Conservation (phyloP, 2,888 invertebrate species). For the Caenorhabditis virilis region DNA sequence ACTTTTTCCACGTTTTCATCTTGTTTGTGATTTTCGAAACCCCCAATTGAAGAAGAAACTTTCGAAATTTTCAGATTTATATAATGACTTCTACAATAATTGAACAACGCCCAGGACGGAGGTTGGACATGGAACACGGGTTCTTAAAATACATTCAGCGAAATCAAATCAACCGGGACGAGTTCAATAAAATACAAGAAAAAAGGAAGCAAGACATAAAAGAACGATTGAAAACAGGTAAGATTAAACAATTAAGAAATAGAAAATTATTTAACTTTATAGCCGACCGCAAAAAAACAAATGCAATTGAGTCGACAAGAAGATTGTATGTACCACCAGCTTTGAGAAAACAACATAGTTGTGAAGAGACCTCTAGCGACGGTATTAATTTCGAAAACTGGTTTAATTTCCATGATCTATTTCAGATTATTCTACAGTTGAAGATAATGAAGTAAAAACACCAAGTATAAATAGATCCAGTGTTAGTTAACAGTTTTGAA, state of each 20-base stretch:
- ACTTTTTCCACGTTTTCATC: neutral
- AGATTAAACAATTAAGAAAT: neutral
- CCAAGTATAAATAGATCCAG: too few relatives aligned
- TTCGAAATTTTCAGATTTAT: conserved; percentile 7
- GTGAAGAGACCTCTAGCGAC: too few relatives aligned
- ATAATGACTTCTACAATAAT: conserved; percentile 14
- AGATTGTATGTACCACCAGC: conserved; percentile 46
- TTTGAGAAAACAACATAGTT: conserved; percentile 13
- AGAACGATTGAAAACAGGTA: neutral
- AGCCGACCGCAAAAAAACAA: neutral
- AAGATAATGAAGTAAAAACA: neutral
- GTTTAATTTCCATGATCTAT: too few relatives aligned
- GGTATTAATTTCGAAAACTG: too few relatives aligned
- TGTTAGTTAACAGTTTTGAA: neutral
- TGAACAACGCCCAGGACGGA: neutral
- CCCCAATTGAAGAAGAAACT: too few relatives aligned
- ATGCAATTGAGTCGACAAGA: conserved; percentile 1
- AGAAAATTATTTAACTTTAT: neutral
- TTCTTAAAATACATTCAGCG: conserved; percentile 51
- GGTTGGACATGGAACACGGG: conserved; percentile 55
- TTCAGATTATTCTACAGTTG: too few relatives aligned
- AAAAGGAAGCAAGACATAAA: conserved; percentile 20
- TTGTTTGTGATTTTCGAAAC: neutral
- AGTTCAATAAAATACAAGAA: conserved; percentile 49
- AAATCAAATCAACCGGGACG: conserved; percentile 56